Evolutionary conservation across 2,113 vertebrate genomes (phyloP).

Genomic region (Meriones unguiculatus): DNA sequence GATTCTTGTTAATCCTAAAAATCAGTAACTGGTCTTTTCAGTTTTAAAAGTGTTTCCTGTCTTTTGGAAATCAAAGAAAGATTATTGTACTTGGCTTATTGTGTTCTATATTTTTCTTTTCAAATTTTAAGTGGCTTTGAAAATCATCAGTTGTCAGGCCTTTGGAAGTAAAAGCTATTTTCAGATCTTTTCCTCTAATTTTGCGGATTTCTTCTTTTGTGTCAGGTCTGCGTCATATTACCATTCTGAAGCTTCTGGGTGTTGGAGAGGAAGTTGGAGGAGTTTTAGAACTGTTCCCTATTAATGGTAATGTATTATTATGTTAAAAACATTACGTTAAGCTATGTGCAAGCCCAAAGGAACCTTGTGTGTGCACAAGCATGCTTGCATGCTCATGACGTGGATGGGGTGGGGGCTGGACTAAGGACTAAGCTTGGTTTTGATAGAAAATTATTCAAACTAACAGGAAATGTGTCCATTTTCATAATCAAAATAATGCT

Average conservation of each 20-base stretch:
- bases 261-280: conserved; percentile 91
- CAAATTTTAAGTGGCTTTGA: conserved; percentile 38
- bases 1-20: conserved; percentile 48
- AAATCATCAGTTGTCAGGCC: background rate
- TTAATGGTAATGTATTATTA: conserved; percentile 93
- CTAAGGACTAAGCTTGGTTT: background rate
- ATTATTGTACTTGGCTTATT: conserved; percentile 27
- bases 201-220: conserved; percentile 45
- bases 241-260: conserved; percentile 95
- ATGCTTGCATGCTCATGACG: background rate
- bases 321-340: conserved; percentile 39
- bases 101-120: conserved; percentile 21
- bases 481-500: background rate
- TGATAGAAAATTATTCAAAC: conserved; percentile 19
- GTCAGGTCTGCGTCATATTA: conserved; percentile 96
- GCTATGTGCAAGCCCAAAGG: background rate
- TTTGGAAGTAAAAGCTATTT: conserved; percentile 19
- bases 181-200: background rate
- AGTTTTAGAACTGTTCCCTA: conserved; percentile 96
- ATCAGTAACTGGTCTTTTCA: background rate
- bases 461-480: conserved; percentile 9
- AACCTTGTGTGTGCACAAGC: too few species aligned
- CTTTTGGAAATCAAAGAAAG: conserved; percentile 26
- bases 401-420: background rate
- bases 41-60: background rate